These are phyloP conservation scores for Pangasianodon gigas DNA, from an alignment of 2,113 vertebrate species.

Conservation along the genomic window DNA sequence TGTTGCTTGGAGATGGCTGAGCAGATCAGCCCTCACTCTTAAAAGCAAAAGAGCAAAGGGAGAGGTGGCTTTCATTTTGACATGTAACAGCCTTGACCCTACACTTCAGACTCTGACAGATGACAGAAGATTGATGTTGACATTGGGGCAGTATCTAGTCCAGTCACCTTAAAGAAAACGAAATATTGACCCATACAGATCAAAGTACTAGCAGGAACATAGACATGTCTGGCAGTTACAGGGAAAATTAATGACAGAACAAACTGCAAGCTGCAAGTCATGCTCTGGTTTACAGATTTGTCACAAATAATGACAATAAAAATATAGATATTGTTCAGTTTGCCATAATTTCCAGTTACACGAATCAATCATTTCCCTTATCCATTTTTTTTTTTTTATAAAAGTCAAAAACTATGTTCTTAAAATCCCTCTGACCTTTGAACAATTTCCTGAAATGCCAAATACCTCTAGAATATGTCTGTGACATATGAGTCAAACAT, in stretches of 20 bases:
- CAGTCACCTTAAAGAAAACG: constrained; percentile 60
- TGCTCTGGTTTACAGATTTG: background rate
- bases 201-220: constrained; percentile 49
- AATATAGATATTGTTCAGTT: constrained; percentile 4
- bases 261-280: constrained; percentile 41
- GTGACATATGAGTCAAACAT: constrained; percentile 36
- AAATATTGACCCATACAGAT: constrained; percentile 62
- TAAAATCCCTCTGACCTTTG: constrained; percentile 15
- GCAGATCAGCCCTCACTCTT: constrained; percentile 66
- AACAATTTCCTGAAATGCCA: constrained; percentile 39
- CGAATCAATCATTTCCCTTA: background rate
- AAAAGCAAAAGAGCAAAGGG: constrained; percentile 67
- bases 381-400: background rate
- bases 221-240: constrained; percentile 56
- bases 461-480: background rate
- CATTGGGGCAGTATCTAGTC: constrained; percentile 61
- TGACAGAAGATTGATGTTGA: constrained; percentile 76
- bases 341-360: background rate
- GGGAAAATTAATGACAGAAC: constrained; percentile 46
- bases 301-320: constrained; percentile 6
- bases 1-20: constrained; percentile 61
- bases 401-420: constrained; percentile 3
- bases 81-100: constrained; percentile 70
- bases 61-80: constrained; percentile 71
- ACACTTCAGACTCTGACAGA: constrained; percentile 69